Evolutionary conservation across 2,113 vertebrate genomes (phyloP).

Genomic region (Cyprinus carpio): DNA sequence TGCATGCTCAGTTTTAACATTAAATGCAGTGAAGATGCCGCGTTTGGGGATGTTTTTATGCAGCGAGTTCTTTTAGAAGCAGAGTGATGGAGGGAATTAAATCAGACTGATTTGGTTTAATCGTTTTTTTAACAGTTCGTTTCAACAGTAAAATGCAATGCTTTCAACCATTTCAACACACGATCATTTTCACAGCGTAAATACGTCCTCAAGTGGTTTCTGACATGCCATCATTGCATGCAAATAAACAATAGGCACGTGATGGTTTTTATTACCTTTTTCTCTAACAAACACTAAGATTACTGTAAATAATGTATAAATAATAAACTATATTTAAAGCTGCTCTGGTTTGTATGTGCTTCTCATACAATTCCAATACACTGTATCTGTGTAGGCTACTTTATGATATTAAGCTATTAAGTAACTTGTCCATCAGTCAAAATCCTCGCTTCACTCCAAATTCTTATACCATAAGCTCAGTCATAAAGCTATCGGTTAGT

Average conservation of each 20-base stretch:
- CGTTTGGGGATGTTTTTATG: not conserved
- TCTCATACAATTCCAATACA: not conserved
- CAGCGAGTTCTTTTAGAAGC: not conserved
- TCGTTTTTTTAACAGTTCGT: not conserved
- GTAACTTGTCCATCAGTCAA: not conserved
- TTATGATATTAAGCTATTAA: not conserved
- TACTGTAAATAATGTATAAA: not conserved
- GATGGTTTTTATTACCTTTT: no score
- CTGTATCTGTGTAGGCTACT: not conserved
- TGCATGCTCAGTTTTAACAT: not conserved
- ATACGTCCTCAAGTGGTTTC: not conserved
- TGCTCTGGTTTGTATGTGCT: not conserved
- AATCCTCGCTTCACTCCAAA: not conserved
- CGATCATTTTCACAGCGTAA: not conserved
- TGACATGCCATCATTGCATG: not conserved
- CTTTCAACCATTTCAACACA: not conserved
- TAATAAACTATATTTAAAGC: not conserved
- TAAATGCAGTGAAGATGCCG: no score
- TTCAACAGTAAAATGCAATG: no score
- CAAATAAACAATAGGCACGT: no score
- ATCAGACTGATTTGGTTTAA: not conserved
- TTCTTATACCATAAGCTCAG: not conserved
- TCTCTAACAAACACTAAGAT: no score
- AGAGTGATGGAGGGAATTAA: not conserved
- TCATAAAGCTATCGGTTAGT: not conserved